Conservation (phyloP, 1,140 invertebrate genomes). For the Caenorhabditis remanei region DNA sequence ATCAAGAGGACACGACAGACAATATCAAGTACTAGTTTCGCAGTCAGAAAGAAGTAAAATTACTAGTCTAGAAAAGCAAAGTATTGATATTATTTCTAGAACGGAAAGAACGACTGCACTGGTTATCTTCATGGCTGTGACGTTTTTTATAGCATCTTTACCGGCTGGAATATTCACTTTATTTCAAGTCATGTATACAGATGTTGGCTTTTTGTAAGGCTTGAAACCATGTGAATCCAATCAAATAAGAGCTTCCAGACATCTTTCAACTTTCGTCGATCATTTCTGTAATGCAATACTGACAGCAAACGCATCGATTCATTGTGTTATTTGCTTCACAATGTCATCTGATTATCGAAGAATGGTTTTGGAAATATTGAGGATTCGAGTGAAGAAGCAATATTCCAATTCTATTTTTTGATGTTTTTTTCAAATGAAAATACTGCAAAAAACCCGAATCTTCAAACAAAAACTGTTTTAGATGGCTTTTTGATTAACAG, state of each 20-base stretch:
- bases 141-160: not conserved
- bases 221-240: not conserved
- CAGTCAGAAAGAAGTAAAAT: not conserved
- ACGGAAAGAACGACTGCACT: not conserved
- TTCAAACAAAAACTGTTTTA: too few species aligned
- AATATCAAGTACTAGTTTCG: not conserved
- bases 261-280: not conserved
- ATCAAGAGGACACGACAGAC: not conserved
- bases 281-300: not conserved
- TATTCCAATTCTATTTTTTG: not conserved
- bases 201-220: not conserved
- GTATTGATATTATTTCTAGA: not conserved
- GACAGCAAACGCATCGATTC: not conserved
- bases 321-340: not conserved
- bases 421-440: not conserved
- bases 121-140: not conserved
- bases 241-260: not conserved
- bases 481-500: too few species aligned
- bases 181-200: constrained; percentile 1
- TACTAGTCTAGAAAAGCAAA: not conserved
- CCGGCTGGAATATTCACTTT: not conserved
- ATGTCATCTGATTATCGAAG: constrained; percentile 1
- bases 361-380: not conserved
- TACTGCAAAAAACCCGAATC: too few species aligned
- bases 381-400: not conserved